phyloP scores from a whole-genome alignment of 1,140 invertebrate species.

The Zaprionus kolodkinae region DNA sequence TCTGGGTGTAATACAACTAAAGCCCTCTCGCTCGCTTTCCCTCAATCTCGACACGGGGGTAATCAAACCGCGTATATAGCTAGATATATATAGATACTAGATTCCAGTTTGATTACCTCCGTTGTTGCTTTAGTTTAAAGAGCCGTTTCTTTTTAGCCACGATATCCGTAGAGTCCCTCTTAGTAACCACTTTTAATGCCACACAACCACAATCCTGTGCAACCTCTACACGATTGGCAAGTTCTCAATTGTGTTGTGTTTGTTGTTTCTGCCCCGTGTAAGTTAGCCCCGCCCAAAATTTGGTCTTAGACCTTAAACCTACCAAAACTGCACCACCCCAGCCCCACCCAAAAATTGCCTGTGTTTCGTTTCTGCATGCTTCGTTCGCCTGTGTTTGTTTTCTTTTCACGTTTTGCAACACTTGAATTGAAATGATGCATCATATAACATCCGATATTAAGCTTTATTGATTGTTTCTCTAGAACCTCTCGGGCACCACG shows the following conservation, averaged over 20 bases:
- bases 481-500: constrained; percentile 74
- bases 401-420: background rate
- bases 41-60: constrained; percentile 1
- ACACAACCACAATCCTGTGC: constrained; percentile 37
- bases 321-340: constrained; percentile 9
- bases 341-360: background rate
- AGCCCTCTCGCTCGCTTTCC: constrained; percentile 19
- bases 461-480: constrained; percentile 4
- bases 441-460: background rate
- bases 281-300: constrained; percentile 18
- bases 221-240: constrained; percentile 70
- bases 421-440: background rate
- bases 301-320: background rate
- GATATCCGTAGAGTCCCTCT: constrained; percentile 56
- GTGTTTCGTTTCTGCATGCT: constrained; percentile 9
- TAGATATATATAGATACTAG: background rate
- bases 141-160: constrained; percentile 73
- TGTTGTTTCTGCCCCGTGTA: constrained; percentile 26
- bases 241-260: constrained; percentile 73
- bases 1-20: constrained; percentile 77
- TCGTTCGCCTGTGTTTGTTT: constrained; percentile 6
- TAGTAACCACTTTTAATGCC: constrained; percentile 64
- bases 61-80: constrained; percentile 39
- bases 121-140: constrained; percentile 49
- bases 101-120: constrained; percentile 52